Base-by-base conservation (phyloP, 2,113 vertebrate species). In the Monopterus albus region DNA sequence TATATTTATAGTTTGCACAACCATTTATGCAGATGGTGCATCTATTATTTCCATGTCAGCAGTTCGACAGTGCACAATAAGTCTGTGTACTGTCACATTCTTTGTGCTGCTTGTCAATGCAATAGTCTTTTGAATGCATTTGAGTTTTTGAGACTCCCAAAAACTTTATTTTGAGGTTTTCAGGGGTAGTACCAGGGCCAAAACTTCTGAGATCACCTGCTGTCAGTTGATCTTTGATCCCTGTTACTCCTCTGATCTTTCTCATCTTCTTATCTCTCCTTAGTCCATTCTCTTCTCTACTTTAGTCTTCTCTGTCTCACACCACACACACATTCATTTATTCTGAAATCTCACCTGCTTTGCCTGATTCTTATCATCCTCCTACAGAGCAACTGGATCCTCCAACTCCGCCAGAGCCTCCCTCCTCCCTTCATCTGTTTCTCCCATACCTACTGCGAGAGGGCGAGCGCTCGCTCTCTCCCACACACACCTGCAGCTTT, bases 321-420 rank as follows among this genome's bases (percentile, higher is more conserved):
- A 42, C 33, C 13, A 42, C 33, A 36, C 40, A 43, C 43, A 4
- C 31, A 6, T 31, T 31, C 29, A 2, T 31, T 7, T 31, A 5
- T 31, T 33, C 62, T 55, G 29, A 29, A 58, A 7, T 12, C 64
- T 51, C 6, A 45, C 23, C 9, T 35, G 53, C 42, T 75, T 31
- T 53, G 35, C 42, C 70, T 73, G 84, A 80, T 81, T 52, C 67
- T 68, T 75, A 82, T 86, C 73, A 1, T 52, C 52, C 64, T 64
- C 79, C 79, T 35, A 43, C 62, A 84, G 73, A 52, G 83, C 40
- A 85, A 85, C 76, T 71, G 42, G 82, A 87, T 62, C 67, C 64
- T 46, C 50, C 50, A 9, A 50, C 58, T 43, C 68, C 72, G 33
- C 39, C 60, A 45, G 69, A 65, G 42, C n/a, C n/a, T n/a, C n/a